phyloP scores from a whole-genome alignment of 2,888 invertebrate species.

The Catocala nupta region DNA sequence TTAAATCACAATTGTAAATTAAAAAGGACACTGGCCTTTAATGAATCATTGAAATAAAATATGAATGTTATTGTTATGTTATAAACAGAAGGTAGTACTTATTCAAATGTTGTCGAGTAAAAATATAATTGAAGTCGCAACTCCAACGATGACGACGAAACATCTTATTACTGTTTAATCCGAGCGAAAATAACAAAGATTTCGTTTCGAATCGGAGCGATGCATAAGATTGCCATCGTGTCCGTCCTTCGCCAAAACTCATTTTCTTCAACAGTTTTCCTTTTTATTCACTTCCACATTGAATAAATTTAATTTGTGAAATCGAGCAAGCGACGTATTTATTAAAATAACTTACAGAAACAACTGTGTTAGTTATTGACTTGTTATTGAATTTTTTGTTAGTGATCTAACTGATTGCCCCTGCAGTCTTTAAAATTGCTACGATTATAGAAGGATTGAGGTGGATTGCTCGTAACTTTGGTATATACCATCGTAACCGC shows the following conservation, averaged over 20 bases:
- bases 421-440: background rate
- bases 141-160: background rate
- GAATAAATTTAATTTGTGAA: slow-evolving; percentile 4
- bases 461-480: no score
- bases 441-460: background rate
- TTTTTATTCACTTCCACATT: background rate
- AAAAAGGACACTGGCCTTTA: no score
- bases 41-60: no score
- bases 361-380: background rate
- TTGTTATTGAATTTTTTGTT: background rate
- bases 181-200: slow-evolving; percentile 9
- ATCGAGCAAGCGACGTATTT: slow-evolving; percentile 11
- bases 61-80: no score
- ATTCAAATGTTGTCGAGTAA: no score
- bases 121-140: no score
- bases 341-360: background rate
- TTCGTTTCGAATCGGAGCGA: slow-evolving; percentile 5
- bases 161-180: background rate
- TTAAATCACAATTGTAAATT: no score
- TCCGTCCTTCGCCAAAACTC: slow-evolving; percentile 8
- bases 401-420: background rate
- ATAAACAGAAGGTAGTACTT: no score
- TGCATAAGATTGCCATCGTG: slow-evolving; percentile 14
- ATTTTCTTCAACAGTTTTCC: slow-evolving; percentile 6
- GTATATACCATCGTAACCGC: no score